Evolutionary conservation across 2,113 vertebrate genomes (phyloP).

Genomic region (Misgurnus anguillicaudatus): DNA sequence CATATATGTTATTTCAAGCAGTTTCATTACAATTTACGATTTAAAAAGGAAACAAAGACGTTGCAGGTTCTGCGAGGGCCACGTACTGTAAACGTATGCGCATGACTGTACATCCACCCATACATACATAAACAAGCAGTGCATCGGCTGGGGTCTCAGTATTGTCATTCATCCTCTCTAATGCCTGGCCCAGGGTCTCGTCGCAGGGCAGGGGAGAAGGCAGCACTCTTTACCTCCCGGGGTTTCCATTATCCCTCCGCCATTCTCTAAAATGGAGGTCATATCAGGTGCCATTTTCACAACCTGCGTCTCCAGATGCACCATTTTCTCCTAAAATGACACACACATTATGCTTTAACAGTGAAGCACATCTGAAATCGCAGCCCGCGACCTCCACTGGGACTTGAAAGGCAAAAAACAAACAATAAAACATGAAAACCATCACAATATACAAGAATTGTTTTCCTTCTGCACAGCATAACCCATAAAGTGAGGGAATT

Average conservation of each 20-base stretch:
- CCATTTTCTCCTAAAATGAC: slow-evolving; percentile 68
- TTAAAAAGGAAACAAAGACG: too few relatives aligned
- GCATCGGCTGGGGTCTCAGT: slow-evolving; percentile 13
- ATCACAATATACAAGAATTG: slow-evolving; percentile 14
- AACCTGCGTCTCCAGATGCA: slow-evolving; percentile 71
- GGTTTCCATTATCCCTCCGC: slow-evolving; percentile 74
- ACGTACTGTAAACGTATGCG: not conserved
- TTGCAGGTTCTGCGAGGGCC: too few relatives aligned
- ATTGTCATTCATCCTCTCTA: slow-evolving; percentile 58
- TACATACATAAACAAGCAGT: slow-evolving; percentile 27
- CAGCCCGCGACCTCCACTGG: slow-evolving; percentile 40
- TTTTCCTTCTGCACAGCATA: slow-evolving; percentile 1
- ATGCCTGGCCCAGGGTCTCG: slow-evolving; percentile 54
- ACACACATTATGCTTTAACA: slow-evolving; percentile 59
- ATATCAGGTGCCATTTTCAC: slow-evolving; percentile 68
- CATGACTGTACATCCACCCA: not conserved
- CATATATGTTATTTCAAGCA: too few relatives aligned
- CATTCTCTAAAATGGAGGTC: slow-evolving; percentile 75
- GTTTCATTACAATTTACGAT: too few relatives aligned
- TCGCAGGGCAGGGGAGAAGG: slow-evolving; percentile 45
- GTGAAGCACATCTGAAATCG: slow-evolving; percentile 50
- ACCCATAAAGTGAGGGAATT: slow-evolving; percentile 33
- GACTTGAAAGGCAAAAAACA: slow-evolving; percentile 43
- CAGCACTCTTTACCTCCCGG: slow-evolving; percentile 67
- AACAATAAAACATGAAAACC: slow-evolving; percentile 34